A percentile compares a stretch with the other conserved stretches of the same genome.
These are phyloP conservation scores for Ramphastos sulfuratus DNA, from an alignment of 2,113 vertebrate species.

Conservation along the genomic window DNA sequence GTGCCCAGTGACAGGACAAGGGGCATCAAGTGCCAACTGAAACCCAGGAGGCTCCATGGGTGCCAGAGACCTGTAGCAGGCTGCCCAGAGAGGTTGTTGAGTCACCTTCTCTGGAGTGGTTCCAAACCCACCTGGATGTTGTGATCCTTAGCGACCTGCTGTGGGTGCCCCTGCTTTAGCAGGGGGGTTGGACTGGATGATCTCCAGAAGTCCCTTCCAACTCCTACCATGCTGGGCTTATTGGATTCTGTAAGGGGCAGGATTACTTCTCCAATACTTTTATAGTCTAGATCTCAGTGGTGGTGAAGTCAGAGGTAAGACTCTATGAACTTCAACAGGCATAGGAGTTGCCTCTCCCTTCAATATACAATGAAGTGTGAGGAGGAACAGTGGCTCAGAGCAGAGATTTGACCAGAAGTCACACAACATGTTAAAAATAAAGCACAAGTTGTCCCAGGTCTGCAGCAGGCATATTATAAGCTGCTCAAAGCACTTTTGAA, in stretches of 20 bases:
- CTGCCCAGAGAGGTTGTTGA: no score
- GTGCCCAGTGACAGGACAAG: no score
- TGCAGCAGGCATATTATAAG: not conserved
- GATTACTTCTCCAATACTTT: not conserved
- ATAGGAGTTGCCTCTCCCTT: not conserved
- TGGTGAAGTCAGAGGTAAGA: not conserved
- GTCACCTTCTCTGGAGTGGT: no score
- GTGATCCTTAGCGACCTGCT: no score
- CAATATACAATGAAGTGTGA: not conserved
- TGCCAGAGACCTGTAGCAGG: no score
- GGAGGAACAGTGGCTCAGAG: not conserved
- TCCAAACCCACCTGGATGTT: no score
- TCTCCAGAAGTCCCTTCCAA: no score
- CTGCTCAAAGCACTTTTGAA: not conserved
- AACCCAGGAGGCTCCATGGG: no score
- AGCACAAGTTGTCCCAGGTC: not conserved
- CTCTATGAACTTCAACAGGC: not conserved
- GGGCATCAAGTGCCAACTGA: no score
- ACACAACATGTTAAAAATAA: not conserved
- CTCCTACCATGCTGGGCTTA: no score
- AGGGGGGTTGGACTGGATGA: no score
- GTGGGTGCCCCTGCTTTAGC: no score
- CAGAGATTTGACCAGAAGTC: not conserved
- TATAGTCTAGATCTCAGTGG: not conserved
- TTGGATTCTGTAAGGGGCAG: not conserved